Base-by-base conservation (phyloP, 2,888 invertebrate species). In the Kryphioiulus occultus region DNA sequence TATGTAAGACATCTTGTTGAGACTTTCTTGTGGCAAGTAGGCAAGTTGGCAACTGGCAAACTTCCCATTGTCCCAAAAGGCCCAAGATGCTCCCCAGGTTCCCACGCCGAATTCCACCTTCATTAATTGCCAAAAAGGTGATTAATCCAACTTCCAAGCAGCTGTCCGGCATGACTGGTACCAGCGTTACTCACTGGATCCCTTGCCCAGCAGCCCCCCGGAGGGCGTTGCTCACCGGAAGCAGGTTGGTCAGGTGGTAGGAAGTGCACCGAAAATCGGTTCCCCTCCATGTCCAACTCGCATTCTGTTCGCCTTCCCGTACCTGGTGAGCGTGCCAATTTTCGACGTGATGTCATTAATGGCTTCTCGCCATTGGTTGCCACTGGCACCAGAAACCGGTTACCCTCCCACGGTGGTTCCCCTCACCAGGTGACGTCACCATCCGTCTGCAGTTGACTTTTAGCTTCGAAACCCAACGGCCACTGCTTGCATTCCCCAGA, bases 381-480 rank as follows among this genome's bases (percentile, higher is more conserved):
- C 15, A 2, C 15, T 78, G 22, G 30, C 78, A 78, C 78, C 78
- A 30, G 78, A 78, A 78, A 78, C 78, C 15, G 78, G 78, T 78
- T 78, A 15, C 78, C 44, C 44, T 44, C 44, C 44, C 44, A 44
- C 44, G 44, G 44, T 44, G 44, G 44, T 44, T 44, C 44, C 53
- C 78, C 30, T 78, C 78, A 78, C 78, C 78, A 30, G 78, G 78
- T 78, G 78, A 78, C 78, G 30, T 78, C 78, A 78, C 78, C 78
- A 26, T 78, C 78, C 78, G 78, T 78, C 78, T 78, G 5, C 26
- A 78, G 30, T 78, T 78, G 78, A 78, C 78, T 78, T 78, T 78
- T 78, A 78, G 30, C 78, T 78, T 78, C 30, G 78, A 22, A 78
- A 15, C 78, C 9, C 26, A 22, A 26, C 26, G 30, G 78, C 78